Evolutionary conservation across 1,140 invertebrate genomes (phyloP).

Genomic region (Drosophila nannoptera): DNA sequence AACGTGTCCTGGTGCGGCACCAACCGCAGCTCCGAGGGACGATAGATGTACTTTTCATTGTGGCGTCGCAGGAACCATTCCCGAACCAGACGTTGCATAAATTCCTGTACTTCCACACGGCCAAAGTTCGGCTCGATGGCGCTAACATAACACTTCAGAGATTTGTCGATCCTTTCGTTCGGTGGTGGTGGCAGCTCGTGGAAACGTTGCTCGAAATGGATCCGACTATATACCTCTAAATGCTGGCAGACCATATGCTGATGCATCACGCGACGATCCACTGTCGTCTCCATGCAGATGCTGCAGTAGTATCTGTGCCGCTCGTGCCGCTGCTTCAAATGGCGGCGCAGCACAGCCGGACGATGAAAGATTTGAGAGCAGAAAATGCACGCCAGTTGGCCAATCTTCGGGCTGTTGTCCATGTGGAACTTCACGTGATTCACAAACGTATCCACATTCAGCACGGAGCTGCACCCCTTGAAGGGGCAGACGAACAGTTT

Average conservation of each 20-base stretch:
- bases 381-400: constrained; percentile 38
- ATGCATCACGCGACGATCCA: constrained; percentile 36
- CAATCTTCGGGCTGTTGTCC: constrained; percentile 13
- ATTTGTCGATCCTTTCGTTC: not conserved
- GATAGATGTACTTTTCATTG: constrained; percentile 26
- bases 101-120: constrained; percentile 30
- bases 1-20: not conserved
- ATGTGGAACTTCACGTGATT: constrained; percentile 52
- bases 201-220: constrained; percentile 29
- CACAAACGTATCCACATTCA: constrained; percentile 35
- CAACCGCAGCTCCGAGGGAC: constrained; percentile 29
- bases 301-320: constrained; percentile 48
- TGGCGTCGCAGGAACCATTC: constrained; percentile 26
- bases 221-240: not conserved
- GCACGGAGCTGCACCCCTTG: constrained; percentile 32
- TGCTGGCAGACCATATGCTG: constrained; percentile 39
- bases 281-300: constrained; percentile 51
- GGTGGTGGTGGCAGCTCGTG: constrained; percentile 11
- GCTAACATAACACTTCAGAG: constrained; percentile 10
- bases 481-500: constrained; percentile 46
- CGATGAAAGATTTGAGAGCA: constrained; percentile 9
- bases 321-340: constrained; percentile 40
- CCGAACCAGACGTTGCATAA: constrained; percentile 11
- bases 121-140: constrained; percentile 39
- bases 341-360: constrained; percentile 15